Conservation (phyloP, 2,113 vertebrate species). For the Mesoclemmys tuberculata region DNA sequence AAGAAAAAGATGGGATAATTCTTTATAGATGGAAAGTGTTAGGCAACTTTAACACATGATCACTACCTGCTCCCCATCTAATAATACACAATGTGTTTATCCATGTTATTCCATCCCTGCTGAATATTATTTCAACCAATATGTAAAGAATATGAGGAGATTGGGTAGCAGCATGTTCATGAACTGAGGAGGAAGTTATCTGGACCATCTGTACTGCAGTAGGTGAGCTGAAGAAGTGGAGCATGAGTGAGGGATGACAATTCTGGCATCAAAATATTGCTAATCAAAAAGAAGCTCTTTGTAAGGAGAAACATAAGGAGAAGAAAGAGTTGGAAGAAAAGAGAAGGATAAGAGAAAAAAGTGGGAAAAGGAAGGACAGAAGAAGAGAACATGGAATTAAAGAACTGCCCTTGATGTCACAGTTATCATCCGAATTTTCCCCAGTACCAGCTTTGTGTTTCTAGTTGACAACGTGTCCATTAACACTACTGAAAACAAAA, state of each 20-base stretch:
- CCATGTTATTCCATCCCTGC: not conserved
- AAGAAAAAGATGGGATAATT: not conserved
- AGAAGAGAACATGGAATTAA: not conserved
- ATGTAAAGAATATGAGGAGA: not conserved
- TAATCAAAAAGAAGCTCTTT: not conserved
- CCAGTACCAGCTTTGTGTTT: not conserved
- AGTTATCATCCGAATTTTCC: not conserved
- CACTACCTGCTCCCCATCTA: not conserved
- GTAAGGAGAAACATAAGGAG: not conserved
- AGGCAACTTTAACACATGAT: not conserved
- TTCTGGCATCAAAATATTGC: not conserved
- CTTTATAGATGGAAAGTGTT: not conserved
- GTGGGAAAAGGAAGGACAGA: not conserved
- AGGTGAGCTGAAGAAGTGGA: not conserved
- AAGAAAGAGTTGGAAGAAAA: not conserved
- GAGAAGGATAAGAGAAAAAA: not conserved
- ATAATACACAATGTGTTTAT: accelerated
- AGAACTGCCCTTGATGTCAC: not conserved
- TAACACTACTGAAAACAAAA: not conserved
- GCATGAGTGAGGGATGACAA: not conserved
- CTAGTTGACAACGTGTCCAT: not conserved
- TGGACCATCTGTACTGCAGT: not conserved
- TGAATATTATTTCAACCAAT: not conserved
- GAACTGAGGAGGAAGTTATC: not conserved
- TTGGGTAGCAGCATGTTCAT: not conserved